Conservation (phyloP, 2,888 invertebrate species). For the Sphaeridia pumilis region DNA sequence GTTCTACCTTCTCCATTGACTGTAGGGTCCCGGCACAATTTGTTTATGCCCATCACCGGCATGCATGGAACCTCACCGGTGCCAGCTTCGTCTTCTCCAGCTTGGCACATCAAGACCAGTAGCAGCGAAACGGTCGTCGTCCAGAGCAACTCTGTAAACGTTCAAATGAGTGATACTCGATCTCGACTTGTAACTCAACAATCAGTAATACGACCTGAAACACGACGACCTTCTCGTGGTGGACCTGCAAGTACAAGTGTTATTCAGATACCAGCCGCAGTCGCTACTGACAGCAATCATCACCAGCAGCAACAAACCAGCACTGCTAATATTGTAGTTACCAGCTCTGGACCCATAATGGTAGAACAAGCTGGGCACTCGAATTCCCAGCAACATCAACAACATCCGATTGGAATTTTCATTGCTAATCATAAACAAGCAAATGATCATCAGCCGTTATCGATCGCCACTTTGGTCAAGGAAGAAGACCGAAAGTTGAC, state of each 20-base stretch:
- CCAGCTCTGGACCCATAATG: constrained; percentile 50
- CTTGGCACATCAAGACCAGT: constrained; percentile 19
- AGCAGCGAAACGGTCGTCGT: constrained; percentile 24
- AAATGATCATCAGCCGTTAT: constrained; percentile 10
- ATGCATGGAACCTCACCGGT: constrained; percentile 32
- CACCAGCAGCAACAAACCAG: constrained; percentile 37
- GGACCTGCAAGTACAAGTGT: constrained; percentile 54
- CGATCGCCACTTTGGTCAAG: constrained; percentile 2
- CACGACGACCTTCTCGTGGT: constrained; percentile 27
- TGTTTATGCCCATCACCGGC: constrained; percentile 79
- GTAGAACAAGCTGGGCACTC: constrained; percentile 17
- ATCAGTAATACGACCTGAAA: constrained; percentile 36
- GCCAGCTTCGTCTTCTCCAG: constrained; percentile 28
- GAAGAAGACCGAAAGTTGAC: constrained; percentile 5
- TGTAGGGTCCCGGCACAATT: constrained; percentile 61
- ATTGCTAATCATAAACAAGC: constrained; percentile 21
- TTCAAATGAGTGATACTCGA: constrained; percentile 12
- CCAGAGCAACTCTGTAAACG: constrained; percentile 18
- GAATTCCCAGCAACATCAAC: no score
- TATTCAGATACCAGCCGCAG: constrained; percentile 60
- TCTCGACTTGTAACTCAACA: constrained; percentile 19
- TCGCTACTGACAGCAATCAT: constrained; percentile 26
- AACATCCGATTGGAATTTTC: constrained; percentile 30
- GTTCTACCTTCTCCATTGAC: constrained; percentile 56
- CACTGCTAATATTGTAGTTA: constrained; percentile 37